These are phyloP conservation scores for Bombus polaris DNA, from an alignment of 1,140 invertebrate species.

Conservation along the genomic window DNA sequence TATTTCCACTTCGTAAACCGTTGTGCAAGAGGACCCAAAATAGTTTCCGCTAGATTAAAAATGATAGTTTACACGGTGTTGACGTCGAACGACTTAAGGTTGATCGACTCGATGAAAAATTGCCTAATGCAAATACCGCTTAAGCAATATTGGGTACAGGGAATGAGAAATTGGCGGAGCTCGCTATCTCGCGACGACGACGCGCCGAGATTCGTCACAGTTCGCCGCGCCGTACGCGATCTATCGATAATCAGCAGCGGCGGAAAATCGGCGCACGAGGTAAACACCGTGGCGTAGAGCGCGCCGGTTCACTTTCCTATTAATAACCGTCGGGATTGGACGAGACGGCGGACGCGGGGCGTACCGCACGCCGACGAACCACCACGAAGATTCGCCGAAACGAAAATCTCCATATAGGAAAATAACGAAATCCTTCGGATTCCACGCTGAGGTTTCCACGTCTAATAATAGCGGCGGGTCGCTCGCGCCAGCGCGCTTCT, in stretches of 20 bases:
- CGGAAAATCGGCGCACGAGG: constrained; percentile 44
- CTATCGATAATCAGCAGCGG: constrained; percentile 57
- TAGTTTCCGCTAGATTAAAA: too few species aligned
- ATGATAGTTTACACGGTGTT: too few species aligned
- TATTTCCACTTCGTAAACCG: too few species aligned
- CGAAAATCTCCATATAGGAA: constrained; percentile 47
- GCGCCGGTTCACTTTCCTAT: constrained; percentile 10
- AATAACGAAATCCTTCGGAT: constrained; percentile 57
- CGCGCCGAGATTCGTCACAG: constrained; percentile 48
- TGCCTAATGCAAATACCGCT: not conserved
- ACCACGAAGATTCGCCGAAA: constrained; percentile 8
- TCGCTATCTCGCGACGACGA: constrained; percentile 38
- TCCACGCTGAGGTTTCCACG: constrained; percentile 60
- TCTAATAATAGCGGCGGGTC: constrained; percentile 55
- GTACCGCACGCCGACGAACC: not conserved
- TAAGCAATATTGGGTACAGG: not conserved
- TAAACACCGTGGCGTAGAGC: constrained; percentile 20
- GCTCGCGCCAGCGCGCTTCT: constrained; percentile 19
- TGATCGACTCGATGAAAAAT: not conserved
- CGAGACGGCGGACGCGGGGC: not conserved
- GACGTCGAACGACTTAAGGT: not conserved
- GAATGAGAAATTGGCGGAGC: not conserved
- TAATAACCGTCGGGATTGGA: not conserved
- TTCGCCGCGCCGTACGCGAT: constrained; percentile 33
- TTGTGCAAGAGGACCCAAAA: too few species aligned